Base-by-base conservation (phyloP, 2,113 vertebrate species). In the Trinectes maculatus region DNA sequence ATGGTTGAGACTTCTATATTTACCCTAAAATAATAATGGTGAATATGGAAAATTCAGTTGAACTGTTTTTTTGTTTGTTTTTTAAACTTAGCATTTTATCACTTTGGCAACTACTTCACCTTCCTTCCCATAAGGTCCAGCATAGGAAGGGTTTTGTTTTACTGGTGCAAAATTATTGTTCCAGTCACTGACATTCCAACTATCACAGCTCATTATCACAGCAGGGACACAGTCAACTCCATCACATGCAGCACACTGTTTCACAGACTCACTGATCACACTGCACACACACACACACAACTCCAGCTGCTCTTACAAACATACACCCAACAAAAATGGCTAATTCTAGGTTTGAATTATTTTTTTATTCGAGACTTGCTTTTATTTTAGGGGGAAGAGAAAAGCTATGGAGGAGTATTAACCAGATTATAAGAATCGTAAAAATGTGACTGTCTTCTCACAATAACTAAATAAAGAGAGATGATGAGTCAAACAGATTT, bases 1-100 rank as follows among this genome's bases (percentile, higher is more conserved):
- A 88, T 77, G 89, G 92, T 81, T 55, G 88, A 93, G 91, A 95
- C 89, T 89, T 95, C 95, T 96, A 96, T 96, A 96, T 95, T 94
- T 95, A 93, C 93, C 90, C 75, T 94, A 93, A 91, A 91, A 89
- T 93, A 65, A 83, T 77, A 53, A 92, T 89, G 46, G 73, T 78
- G 48, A 91, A 73, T 85, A 78, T 84, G 83, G 89, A 92, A 88
- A 91, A 91, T 95, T 95, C 92, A 93, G 93, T 91, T 92, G 89
- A 94, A 91, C 91, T 93, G 91, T 91, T 92, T 94, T 93, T 91
- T 92, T 89, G 94, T 91, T 91, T 93, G 91, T 91, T 92, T 94
- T 93, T 91, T 62, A 92, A 91, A 18, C 94, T 93, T 95, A 93
- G 92, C 90, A 92, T 93, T 92, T 88, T 73, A 60, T 83, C 66